These are phyloP conservation scores for Cassiopea xamachana DNA, from an alignment of 30 jellyfish, hydroid and myxozoan genomes.

Conservation along the genomic window DNA sequence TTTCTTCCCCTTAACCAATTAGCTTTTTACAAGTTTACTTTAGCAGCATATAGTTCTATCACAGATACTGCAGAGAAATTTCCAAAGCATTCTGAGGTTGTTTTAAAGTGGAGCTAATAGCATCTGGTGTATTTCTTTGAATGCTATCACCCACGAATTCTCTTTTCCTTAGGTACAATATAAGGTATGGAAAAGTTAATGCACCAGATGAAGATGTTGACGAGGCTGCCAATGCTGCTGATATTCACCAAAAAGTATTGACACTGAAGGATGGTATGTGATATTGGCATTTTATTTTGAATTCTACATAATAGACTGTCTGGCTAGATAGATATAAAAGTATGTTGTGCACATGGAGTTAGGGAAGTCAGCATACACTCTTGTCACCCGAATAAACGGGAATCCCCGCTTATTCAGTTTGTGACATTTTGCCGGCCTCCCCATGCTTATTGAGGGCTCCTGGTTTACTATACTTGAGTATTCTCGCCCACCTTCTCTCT, in stretches of 20 bases:
- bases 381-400: too few relatives aligned
- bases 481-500: too few relatives aligned
- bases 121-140: not conserved
- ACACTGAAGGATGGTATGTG: slow-evolving; percentile 88
- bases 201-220: slow-evolving; percentile 74
- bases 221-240: slow-evolving; percentile 97
- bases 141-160: too few relatives aligned
- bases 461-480: too few relatives aligned
- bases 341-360: too few relatives aligned
- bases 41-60: too few relatives aligned
- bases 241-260: slow-evolving; percentile 79
- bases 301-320: too few relatives aligned
- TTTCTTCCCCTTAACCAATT: not conserved
- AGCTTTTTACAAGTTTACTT: not conserved
- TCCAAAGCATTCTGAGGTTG: not conserved
- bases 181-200: slow-evolving; percentile 87
- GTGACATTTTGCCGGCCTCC: too few relatives aligned
- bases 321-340: too few relatives aligned
- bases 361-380: too few relatives aligned
- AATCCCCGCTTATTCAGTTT: too few relatives aligned
- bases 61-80: not conserved
- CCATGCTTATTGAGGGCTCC: too few relatives aligned
- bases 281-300: not conserved
- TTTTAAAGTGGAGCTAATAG: not conserved
- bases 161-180: slow-evolving; percentile 68